A percentile compares a stretch with the other conserved stretches of the same genome.
Evolutionary conservation across 2,113 vertebrate species (phyloP).

Genomic region (Crotalus helleri): DNA sequence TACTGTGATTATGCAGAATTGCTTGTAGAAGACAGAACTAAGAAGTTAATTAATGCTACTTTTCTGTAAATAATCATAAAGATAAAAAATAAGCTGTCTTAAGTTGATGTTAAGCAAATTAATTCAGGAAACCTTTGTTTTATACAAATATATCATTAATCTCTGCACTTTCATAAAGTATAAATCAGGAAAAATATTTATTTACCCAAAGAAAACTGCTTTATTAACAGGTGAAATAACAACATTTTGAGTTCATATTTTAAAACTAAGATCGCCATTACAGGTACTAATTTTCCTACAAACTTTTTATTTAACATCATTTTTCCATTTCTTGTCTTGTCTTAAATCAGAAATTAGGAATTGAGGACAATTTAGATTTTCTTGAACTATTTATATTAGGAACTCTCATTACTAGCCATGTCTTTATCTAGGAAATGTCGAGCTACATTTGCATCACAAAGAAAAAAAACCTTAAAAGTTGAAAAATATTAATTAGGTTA

Average conservation of each 20-base stretch:
- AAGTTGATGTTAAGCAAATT: neutral
- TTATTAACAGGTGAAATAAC: neutral
- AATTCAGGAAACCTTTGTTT: neutral
- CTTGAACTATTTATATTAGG: neutral
- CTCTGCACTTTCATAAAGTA: neutral
- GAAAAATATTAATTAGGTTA: neutral
- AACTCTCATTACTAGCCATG: neutral
- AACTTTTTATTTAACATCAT: neutral
- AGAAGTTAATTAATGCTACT: neutral
- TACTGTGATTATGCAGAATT: neutral
- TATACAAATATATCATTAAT: neutral
- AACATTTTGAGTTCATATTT: neutral
- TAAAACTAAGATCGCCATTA: neutral
- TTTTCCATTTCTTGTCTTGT: neutral
- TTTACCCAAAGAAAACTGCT: neutral
- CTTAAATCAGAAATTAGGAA: neutral
- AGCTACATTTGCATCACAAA: neutral
- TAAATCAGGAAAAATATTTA: neutral
- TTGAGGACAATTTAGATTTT: neutral
- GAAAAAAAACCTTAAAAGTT: neutral
- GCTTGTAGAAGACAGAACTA: neutral
- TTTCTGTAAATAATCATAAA: neutral
- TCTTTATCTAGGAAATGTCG: neutral
- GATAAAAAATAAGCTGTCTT: neutral
- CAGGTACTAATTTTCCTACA: neutral